These are phyloP conservation scores for Ormyrus thymus DNA, from an alignment of 2,888 invertebrate species.

Conservation along the genomic window DNA sequence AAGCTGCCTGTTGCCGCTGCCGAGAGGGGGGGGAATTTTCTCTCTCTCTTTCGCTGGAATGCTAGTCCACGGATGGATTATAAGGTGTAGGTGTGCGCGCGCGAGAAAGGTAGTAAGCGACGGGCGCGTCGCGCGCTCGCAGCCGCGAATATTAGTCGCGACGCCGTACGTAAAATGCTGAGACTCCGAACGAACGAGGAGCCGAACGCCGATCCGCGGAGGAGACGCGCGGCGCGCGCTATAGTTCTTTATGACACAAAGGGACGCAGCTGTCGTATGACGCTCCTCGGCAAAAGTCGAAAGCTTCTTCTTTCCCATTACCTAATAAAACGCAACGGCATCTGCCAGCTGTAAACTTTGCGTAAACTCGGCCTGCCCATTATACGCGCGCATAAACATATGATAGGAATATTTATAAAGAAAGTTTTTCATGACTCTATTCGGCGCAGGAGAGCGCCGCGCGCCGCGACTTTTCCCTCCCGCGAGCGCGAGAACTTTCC, in stretches of 20 bases:
- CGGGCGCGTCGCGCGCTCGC: constrained; percentile 17
- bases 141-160: background rate
- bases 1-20: background rate
- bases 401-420: constrained; percentile 25
- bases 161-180: background rate
- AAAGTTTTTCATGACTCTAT: constrained; percentile 38
- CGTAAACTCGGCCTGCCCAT: no score
- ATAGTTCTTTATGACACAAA: no score
- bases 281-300: no score
- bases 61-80: background rate
- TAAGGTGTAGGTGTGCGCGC: background rate
- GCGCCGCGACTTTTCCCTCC: constrained; percentile 34
- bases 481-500: constrained; percentile 14
- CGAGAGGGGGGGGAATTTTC: no score
- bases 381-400: no score
- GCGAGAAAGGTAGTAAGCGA: constrained; percentile 3
- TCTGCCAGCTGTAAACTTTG: no score
- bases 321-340: no score
- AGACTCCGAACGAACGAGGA: background rate
- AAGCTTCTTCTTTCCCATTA: no score
- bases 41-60: no score
- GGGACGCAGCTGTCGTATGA: no score
- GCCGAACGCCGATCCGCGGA: constrained; percentile 57
- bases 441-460: background rate
- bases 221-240: background rate